Evolutionary conservation across 1,140 invertebrate genomes (phyloP), one percentile per base, ranked within the genome.

Genomic region (Stenopsyche tienmushanensis): DNA sequence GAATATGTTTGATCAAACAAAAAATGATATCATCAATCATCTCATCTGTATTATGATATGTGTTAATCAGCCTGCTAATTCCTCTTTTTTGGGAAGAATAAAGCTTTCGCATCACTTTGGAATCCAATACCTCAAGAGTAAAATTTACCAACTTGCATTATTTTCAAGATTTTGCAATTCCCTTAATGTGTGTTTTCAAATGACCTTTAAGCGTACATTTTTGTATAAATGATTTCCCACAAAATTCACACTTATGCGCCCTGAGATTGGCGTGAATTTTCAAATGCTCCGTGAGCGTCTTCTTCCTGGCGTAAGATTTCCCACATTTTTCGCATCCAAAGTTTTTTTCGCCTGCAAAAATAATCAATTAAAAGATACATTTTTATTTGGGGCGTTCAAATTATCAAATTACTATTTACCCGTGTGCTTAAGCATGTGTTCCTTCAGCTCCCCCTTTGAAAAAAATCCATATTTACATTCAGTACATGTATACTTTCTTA

Each of bases 261-360:
- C 84, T 85, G 41, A 85, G 80, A 24, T 87, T 86, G 0, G 86
- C 82, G 66, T 86, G 85, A 0, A 74, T 70, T 41, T 72, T 74
- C 69, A 78, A 72, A 49, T 80, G 93, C 76, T 95, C 93, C 26
- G 88, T 90, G 7, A 94, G 74, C 10, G 92, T 92, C 0, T 91
- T 88, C 78, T 90, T 89, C 65, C 87, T 86, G 1, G 42, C 53
- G 59, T 63, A 67, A n/a, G 44, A 53, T 64, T 67, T 67, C 0
- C 62, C 60, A 23, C 66, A 67, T 25, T 39, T 29, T 10, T 67
- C 34, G 25, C 66, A 67, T 17, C 23, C 17, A 58, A 64, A 67
- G 18, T 59, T 53, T 29, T 54, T 64, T 7, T 34, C 45, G 21
- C 55, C 66, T 64, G 24, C 13, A 67, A 67, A 55, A 18, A 5